phyloP scores from a whole-genome alignment of 2,797 vertebrate species.

The Psittacula derbiana region DNA sequence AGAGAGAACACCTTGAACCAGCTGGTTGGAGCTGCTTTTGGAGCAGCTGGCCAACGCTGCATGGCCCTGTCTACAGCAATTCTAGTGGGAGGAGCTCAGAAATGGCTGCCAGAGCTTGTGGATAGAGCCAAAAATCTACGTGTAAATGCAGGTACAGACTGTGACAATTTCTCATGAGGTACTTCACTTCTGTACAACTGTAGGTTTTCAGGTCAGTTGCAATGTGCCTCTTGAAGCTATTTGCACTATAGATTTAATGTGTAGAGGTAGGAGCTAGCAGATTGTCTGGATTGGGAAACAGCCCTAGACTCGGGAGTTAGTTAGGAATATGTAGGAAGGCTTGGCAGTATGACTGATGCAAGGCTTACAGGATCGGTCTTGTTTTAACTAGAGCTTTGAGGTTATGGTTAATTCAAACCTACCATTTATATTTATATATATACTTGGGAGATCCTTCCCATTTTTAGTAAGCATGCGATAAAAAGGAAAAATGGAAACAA shows the following conservation, averaged over 20 bases:
- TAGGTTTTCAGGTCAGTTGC: background rate
- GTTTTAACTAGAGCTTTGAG: background rate
- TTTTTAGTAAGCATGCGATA: background rate
- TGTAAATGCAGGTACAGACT: slow-evolving; percentile 89
- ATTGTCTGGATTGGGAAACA: background rate
- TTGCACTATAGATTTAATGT: background rate
- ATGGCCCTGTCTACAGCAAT: slow-evolving; percentile 96
- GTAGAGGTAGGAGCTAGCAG: background rate
- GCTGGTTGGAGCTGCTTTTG: slow-evolving; percentile 94
- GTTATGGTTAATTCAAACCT: background rate
- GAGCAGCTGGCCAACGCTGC: slow-evolving; percentile 95
- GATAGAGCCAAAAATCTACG: slow-evolving; percentile 88
- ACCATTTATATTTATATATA: background rate
- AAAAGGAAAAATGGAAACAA: background rate
- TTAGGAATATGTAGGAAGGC: background rate
- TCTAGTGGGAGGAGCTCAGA: slow-evolving; percentile 88
- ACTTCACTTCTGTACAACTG: background rate
- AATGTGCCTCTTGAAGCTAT: background rate
- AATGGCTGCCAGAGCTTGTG: slow-evolving; percentile 94
- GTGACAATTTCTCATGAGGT: background rate
- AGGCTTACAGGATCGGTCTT: background rate
- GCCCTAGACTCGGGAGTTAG: background rate
- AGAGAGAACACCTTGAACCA: slow-evolving; percentile 98
- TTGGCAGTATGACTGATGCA: background rate
- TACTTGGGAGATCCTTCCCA: background rate